Evolutionary conservation across 2,797 vertebrate species (phyloP).

Genomic region (Diceros bicornis): DNA sequence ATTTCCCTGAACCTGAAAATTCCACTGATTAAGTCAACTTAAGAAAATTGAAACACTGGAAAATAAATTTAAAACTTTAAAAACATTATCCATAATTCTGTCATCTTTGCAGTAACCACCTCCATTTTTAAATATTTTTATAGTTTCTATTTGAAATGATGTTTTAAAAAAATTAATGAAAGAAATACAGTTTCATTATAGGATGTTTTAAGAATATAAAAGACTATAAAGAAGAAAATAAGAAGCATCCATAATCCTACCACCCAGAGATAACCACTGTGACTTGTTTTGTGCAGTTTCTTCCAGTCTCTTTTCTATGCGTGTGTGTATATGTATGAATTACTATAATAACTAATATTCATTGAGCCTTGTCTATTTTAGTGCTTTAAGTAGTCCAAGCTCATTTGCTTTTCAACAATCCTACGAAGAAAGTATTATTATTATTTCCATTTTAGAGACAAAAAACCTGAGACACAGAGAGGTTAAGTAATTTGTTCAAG

Average conservation of each 20-base stretch:
- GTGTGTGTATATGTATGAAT: not conserved
- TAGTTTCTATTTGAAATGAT: not conserved
- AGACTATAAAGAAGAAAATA: not conserved
- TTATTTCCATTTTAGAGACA: not conserved
- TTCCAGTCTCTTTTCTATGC: not conserved
- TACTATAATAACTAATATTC: not conserved
- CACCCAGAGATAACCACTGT: not conserved
- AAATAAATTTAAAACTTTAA: constrained; percentile 12
- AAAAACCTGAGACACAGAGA: not conserved
- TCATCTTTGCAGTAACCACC: not conserved
- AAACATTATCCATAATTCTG: not conserved
- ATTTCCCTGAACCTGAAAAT: not conserved
- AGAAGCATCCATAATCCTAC: not conserved
- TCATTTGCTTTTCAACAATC: not conserved
- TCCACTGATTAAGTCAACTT: not conserved
- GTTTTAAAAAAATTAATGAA: not conserved
- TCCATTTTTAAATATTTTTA: not conserved
- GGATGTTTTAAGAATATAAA: not conserved
- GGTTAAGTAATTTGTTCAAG: not conserved
- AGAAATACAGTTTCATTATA: not conserved
- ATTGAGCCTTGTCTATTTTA: not conserved
- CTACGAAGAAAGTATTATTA: not conserved
- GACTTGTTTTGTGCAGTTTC: not conserved
- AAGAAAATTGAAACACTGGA: constrained; percentile 4
- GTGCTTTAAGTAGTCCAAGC: not conserved